Evolutionary conservation across 1,140 invertebrate genomes (phyloP).

Genomic region (Trachymyrmex cornetzi): DNA sequence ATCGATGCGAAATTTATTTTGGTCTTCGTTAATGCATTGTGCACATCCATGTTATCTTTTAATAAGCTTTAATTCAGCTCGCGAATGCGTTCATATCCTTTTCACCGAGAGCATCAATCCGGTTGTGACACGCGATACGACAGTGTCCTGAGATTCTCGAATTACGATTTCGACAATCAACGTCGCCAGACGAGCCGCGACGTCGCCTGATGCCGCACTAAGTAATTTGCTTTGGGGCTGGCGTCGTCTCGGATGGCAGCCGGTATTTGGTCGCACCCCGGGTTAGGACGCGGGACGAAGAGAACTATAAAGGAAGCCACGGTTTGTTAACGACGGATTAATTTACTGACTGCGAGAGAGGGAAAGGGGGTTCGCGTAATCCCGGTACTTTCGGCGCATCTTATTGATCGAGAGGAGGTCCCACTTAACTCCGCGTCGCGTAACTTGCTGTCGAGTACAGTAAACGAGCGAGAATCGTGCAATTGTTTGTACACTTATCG

Average conservation of each 20-base stretch:
- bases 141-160: constrained; percentile 56
- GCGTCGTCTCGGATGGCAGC: constrained; percentile 57
- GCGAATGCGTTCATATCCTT: background rate
- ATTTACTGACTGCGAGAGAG: constrained; percentile 45
- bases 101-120: constrained; percentile 40
- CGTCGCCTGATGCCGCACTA: constrained; percentile 41
- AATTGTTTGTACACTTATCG: constrained; percentile 25
- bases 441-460: background rate
- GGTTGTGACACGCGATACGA: constrained; percentile 41
- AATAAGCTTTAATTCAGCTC: background rate
- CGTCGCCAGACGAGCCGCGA: constrained; percentile 44
- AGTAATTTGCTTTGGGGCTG: constrained; percentile 68
- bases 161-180: constrained; percentile 61
- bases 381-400: constrained; percentile 59
- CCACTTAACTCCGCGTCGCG: constrained; percentile 6
- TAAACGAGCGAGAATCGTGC: constrained; percentile 24
- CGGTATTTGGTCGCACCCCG: constrained; percentile 48
- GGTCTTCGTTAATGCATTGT: background rate
- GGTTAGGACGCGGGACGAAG: background rate
- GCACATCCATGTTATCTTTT: background rate
- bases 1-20: background rate
- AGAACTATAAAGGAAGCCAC: constrained; percentile 60
- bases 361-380: constrained; percentile 41
- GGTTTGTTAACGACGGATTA: constrained; percentile 69
- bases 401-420: constrained; percentile 42